These are phyloP conservation scores for Oreotrochilus melanogaster DNA, from an alignment of 2,113 vertebrate species.

Conservation along the genomic window DNA sequence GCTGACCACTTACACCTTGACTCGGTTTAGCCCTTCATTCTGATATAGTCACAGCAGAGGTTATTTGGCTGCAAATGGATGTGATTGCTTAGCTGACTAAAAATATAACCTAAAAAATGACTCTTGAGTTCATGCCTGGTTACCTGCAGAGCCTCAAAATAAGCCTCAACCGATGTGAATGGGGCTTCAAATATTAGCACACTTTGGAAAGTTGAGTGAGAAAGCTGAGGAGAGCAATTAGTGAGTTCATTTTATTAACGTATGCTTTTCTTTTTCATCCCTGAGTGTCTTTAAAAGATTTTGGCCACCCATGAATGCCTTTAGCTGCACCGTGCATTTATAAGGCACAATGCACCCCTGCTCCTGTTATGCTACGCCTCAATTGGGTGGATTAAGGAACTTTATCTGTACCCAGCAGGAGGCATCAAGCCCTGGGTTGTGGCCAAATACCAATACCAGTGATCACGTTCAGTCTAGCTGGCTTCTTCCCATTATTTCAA, in stretches of 20 bases:
- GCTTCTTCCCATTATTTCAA: background rate
- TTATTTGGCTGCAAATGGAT: constrained; percentile 45
- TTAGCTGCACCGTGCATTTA: background rate
- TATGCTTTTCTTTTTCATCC: background rate
- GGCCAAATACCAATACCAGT: background rate
- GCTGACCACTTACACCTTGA: constrained; percentile 29
- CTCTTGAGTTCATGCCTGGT: background rate
- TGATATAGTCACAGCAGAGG: constrained; percentile 29
- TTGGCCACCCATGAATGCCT: background rate
- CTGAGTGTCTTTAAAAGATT: background rate
- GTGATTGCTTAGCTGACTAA: constrained; percentile 55
- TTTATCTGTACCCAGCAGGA: background rate
- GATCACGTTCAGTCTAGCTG: background rate
- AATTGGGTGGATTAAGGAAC: background rate
- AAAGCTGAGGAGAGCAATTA: background rate
- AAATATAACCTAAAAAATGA: constrained; percentile 34
- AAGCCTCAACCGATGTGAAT: background rate
- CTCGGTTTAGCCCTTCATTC: constrained; percentile 27
- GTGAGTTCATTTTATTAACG: background rate
- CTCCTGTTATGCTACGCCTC: background rate
- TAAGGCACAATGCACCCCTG: background rate
- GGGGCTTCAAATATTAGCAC: background rate
- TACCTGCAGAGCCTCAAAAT: constrained; percentile 55
- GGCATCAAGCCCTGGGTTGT: background rate
- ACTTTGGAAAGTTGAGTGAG: background rate